Base-by-base conservation (phyloP, 2,113 vertebrate genomes). In the Ranitomeya variabilis region DNA sequence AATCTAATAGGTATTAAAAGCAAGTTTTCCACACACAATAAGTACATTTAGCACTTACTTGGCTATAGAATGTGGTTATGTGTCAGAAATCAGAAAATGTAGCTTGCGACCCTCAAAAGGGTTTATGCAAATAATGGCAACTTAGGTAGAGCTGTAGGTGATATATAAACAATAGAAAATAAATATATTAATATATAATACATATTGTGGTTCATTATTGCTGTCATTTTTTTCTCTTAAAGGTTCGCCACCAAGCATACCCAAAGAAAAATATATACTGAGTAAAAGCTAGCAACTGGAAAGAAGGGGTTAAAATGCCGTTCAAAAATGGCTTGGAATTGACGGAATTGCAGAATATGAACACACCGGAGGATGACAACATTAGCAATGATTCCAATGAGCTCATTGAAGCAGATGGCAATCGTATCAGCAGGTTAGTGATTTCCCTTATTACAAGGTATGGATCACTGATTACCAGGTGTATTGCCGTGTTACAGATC, bases 381-480 rank as follows among this genome's bases (percentile, higher is more conserved):
- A 71, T 94, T 88, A 96, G 95, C 92, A 96, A 96, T 78, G 95
- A 96, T 90, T 96, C 94, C 80, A 96, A 96, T 83, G 95, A 96
- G 90, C 95, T 96, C 90, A 95, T 94, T 2, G 95, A 96, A 89
- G 94, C 95, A 66, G 95, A 96, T 91, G 95, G 95, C 71, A 94
- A 93, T 37, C 94, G 95, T 52, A 96, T 95, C 92, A 96, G 95
- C 90, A 96, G 95, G 95, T 96, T 87, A 94, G 95, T 93, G 89
- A 91, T 93, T 93, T 92, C 93, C 91, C 90, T 91, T 31, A 62
- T 19, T 37, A 19, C 19, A 19, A 23, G 19, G 1, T 23, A 0
- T 52, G 13, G 11, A 83, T 67, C 21, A 37, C 18, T 23, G 79
- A 80, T 19, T 45, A 19, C 15, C 11, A 52, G 37, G 19, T 76